Evolutionary conservation across 2,113 vertebrate species (phyloP).

Genomic region (Pomatorhinus ruficollis): DNA sequence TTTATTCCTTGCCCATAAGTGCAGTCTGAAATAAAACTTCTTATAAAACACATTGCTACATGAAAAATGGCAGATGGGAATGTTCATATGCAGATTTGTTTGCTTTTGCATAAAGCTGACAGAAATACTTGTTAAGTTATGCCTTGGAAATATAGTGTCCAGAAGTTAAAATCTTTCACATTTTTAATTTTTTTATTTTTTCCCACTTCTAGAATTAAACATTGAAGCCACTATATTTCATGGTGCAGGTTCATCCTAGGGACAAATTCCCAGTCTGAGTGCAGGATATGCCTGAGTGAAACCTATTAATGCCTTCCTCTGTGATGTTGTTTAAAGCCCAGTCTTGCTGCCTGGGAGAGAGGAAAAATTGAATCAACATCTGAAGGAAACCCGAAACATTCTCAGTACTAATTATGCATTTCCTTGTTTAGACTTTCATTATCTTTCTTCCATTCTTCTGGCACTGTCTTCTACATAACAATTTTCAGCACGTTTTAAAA

Average conservation of each 20-base stretch:
- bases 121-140: neutral
- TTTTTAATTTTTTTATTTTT: neutral
- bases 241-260: neutral
- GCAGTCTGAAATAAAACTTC: neutral
- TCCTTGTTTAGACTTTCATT: neutral
- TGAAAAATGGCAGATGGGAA: neutral
- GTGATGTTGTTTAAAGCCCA: neutral
- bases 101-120: neutral
- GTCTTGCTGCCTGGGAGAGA: neutral
- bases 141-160: neutral
- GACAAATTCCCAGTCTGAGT: neutral
- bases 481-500: neutral
- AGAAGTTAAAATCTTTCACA: neutral
- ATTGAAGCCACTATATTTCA: neutral
- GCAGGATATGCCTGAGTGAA: rapidly evolving
- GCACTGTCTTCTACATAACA: neutral
- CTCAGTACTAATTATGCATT: neutral
- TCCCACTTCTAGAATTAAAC: neutral
- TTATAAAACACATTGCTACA: neutral
- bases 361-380: neutral
- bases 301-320: neutral
- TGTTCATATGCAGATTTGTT: neutral
- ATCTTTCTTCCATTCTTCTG: neutral
- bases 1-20: neutral
- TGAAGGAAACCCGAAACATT: neutral